Percentiles rank a stretch among this genome's conserved stretches.
Evolutionary conservation across 2,797 vertebrate genomes (phyloP).

Genomic region (Danionella dracula): DNA sequence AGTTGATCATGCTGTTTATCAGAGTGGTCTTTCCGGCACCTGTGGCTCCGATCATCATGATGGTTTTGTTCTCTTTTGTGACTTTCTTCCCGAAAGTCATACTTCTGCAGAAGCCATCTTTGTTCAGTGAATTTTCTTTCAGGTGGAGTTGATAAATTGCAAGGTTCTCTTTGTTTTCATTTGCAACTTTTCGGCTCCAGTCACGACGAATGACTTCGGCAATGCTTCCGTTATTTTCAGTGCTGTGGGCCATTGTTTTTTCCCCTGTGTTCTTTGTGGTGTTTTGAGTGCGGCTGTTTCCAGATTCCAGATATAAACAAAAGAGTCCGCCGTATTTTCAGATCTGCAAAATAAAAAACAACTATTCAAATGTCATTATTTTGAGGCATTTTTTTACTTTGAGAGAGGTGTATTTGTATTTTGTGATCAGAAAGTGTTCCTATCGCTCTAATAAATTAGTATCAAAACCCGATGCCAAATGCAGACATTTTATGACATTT

Average conservation of each 20-base stretch:
- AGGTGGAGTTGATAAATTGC: not conserved
- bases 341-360: too few relatives aligned
- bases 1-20: slow-evolving; percentile 39
- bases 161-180: not conserved
- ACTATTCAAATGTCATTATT: too few relatives aligned
- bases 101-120: not conserved
- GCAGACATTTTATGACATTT: too few relatives aligned
- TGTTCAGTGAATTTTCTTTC: not conserved
- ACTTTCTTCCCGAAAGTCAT: not conserved
- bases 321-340: too few relatives aligned
- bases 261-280: not conserved
- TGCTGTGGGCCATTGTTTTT: not conserved
- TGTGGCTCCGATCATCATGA: slow-evolving; percentile 24
- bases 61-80: not conserved
- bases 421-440: too few relatives aligned
- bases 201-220: not conserved
- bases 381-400: too few relatives aligned
- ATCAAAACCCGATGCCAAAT: too few relatives aligned
- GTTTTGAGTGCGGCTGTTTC: not conserved
- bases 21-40: slow-evolving; percentile 40
- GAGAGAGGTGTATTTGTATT: too few relatives aligned
- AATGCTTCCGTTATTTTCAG: not conserved
- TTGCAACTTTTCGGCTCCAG: not conserved
- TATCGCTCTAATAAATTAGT: too few relatives aligned
- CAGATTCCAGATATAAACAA: too few relatives aligned